A percentile compares a stretch with the other conserved stretches of the same genome.
phyloP scores from a whole-genome alignment of 2,113 vertebrate genomes.

The Scopus umbretta region DNA sequence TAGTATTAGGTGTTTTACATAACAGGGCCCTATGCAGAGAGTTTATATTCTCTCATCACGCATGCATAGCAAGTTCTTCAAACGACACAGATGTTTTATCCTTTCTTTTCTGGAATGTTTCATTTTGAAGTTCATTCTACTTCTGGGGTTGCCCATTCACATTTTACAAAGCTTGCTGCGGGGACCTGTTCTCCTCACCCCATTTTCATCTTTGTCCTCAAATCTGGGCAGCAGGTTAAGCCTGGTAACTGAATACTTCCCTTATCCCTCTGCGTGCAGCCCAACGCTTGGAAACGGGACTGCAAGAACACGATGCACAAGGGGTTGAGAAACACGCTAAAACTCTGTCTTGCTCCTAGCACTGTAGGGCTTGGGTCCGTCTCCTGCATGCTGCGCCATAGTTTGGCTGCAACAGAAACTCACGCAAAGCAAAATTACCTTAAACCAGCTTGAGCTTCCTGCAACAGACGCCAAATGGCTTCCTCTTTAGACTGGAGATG shows the following conservation, averaged over 20 bases:
- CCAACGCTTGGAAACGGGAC: neutral
- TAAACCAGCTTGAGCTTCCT: neutral
- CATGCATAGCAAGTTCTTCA: neutral
- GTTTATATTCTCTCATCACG: neutral
- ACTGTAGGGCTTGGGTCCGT: neutral
- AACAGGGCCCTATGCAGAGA: neutral
- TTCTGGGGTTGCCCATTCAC: neutral
- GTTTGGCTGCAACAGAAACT: neutral
- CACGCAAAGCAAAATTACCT: neutral
- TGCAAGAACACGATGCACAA: neutral
- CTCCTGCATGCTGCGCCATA: rapidly evolving
- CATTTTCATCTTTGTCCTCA: neutral
- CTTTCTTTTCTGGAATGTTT: neutral
- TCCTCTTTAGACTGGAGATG: neutral
- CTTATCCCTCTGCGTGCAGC: neutral
- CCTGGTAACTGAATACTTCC: neutral
- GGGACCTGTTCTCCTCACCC: neutral
- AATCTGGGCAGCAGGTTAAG: rapidly evolving
- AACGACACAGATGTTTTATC: neutral
- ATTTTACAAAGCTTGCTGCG: neutral
- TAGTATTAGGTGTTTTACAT: neutral
- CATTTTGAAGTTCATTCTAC: neutral
- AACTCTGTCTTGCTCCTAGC: neutral
- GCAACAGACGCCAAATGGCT: neutral
- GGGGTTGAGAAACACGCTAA: neutral